These are phyloP conservation scores for Plotosus lineatus DNA, from an alignment of 2,113 vertebrate genomes.

Conservation along the genomic window DNA sequence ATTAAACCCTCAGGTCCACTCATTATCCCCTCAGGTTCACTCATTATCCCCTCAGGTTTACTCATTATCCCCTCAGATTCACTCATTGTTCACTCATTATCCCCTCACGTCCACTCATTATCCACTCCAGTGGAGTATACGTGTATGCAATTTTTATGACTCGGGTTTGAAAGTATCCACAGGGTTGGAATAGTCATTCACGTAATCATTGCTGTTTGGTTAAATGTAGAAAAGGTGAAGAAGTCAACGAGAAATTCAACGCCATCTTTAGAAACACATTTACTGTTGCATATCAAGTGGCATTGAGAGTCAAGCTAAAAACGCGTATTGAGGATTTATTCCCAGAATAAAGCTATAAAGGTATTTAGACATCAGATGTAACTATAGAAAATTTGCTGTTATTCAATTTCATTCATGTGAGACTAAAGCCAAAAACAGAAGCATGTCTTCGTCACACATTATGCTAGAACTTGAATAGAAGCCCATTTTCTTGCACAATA, in stretches of 20 bases:
- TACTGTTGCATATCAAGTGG: not conserved
- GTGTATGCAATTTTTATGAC: too few relatives aligned
- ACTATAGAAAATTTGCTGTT: not conserved
- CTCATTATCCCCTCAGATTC: too few relatives aligned
- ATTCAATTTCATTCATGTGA: not conserved
- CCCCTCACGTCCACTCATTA: too few relatives aligned
- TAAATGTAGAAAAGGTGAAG: too few relatives aligned
- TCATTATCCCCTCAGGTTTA: too few relatives aligned
- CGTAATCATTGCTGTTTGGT: too few relatives aligned
- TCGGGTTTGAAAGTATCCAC: too few relatives aligned
- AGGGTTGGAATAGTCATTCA: too few relatives aligned
- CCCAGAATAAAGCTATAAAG: not conserved
- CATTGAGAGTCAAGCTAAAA: not conserved
- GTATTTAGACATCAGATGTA: not conserved
- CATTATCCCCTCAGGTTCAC: too few relatives aligned
- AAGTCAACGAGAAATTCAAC: not conserved
- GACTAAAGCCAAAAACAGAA: not conserved
- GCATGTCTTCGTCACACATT: not conserved
- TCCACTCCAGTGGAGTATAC: too few relatives aligned
- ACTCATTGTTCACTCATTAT: too few relatives aligned
- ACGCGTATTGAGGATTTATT: not conserved
- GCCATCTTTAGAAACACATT: not conserved
- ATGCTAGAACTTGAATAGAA: not conserved
- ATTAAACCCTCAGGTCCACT: too few relatives aligned
- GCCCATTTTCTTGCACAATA: not conserved